A percentile compares a stretch with the other conserved stretches of the same genome.
Evolutionary conservation across 1,140 invertebrate genomes (phyloP).

Genomic region (Eriosoma lanigerum): DNA sequence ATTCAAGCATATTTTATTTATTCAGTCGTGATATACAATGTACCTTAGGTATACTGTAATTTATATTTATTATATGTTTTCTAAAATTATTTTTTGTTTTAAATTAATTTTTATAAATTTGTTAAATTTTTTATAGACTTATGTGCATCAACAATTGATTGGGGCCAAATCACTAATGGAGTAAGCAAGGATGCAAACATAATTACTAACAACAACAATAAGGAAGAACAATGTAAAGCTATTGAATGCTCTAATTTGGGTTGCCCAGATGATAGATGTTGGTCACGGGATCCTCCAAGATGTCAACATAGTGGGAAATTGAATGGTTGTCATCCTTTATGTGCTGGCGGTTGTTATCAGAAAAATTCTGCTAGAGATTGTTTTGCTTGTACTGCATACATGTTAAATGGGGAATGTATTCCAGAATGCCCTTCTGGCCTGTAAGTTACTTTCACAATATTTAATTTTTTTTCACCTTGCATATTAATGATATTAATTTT

Average conservation of each 20-base stretch:
- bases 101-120: not conserved
- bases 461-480: not conserved
- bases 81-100: no score
- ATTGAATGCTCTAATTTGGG: constrained; percentile 33
- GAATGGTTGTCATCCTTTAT: constrained; percentile 54
- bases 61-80: no score
- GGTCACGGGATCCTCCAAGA: constrained; percentile 31
- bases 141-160: constrained; percentile 87
- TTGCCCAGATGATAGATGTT: constrained; percentile 50
- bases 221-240: constrained; percentile 18
- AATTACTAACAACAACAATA: constrained; percentile 5
- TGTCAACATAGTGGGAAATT: constrained; percentile 53
- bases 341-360: constrained; percentile 54
- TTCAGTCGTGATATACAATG: no score
- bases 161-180: constrained; percentile 61
- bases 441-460: constrained; percentile 52
- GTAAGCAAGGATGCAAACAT: constrained; percentile 46
- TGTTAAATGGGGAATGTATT: constrained; percentile 53
- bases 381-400: constrained; percentile 53
- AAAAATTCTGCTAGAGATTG: constrained; percentile 52
- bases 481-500: not conserved
- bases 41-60: no score
- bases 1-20: no score
- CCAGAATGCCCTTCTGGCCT: constrained; percentile 53
- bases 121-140: constrained; percentile 61